phyloP scores from a whole-genome alignment of 2,113 vertebrate species.

The Rhadina sibilatrix region DNA sequence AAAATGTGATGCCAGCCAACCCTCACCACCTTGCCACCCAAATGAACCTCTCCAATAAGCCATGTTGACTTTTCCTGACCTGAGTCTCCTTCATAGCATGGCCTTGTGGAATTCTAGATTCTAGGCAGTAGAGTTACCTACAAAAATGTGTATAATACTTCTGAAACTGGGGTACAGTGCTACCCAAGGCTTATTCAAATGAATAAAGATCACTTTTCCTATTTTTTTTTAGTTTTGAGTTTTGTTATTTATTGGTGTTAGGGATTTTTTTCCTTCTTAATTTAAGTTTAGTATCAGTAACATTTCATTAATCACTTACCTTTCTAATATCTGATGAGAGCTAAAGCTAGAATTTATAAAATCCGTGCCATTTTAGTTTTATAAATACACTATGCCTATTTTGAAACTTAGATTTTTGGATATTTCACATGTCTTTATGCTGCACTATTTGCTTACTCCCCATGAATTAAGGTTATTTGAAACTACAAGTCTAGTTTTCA shows the following conservation, averaged over 20 bases:
- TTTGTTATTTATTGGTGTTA: not conserved
- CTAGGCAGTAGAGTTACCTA: not conserved
- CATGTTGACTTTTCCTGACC: not conserved
- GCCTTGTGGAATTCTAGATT: not conserved
- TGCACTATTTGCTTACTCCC: not conserved
- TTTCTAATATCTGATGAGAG: not conserved
- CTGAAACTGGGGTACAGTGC: not conserved
- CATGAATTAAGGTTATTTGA: not conserved
- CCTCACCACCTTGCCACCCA: not conserved
- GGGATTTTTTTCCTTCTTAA: fast-evolving
- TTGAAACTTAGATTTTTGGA: not conserved
- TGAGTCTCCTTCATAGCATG: not conserved
- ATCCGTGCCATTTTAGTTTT: not conserved
- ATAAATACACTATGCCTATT: not conserved
- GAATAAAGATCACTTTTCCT: not conserved
- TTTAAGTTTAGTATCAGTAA: not conserved
- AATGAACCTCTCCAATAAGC: not conserved
- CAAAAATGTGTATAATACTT: not conserved
- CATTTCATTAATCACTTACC: not conserved
- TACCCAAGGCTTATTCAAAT: not conserved
- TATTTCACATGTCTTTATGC: not conserved
- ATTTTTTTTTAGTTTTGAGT: fast-evolving
- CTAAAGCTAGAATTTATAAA: not conserved
- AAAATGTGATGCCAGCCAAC: not conserved
- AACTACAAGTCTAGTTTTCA: not conserved